Conservation (phyloP, 2,797 vertebrate species). For the Astyanax mexicanus region DNA sequence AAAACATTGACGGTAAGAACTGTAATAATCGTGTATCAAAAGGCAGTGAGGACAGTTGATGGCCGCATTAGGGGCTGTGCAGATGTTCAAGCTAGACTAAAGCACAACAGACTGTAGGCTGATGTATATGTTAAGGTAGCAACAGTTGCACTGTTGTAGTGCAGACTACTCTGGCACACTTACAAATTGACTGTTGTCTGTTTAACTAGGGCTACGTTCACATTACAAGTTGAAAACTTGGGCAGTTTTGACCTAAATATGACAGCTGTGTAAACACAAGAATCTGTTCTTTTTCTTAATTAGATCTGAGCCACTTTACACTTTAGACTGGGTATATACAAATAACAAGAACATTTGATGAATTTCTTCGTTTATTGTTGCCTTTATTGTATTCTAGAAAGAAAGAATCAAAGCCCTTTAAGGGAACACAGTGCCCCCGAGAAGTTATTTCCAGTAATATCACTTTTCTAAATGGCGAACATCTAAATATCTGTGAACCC, state of each 20-base stretch:
- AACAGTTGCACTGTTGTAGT: conserved; percentile 69
- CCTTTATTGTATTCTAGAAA: too few species aligned
- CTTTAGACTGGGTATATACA: too few species aligned
- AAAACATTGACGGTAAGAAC: conserved; percentile 66
- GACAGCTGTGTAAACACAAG: not conserved
- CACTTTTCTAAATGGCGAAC: too few species aligned
- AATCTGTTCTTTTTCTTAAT: not conserved
- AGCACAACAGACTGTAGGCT: conserved; percentile 71
- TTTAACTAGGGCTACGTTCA: conserved; percentile 22
- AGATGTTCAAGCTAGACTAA: conserved; percentile 63
- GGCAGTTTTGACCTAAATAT: not conserved
- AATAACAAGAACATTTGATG: too few species aligned
- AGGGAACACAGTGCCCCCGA: too few species aligned
- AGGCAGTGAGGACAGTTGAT: conserved; percentile 50
- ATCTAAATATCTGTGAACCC: too few species aligned
- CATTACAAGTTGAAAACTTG: not conserved
- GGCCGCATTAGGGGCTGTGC: conserved; percentile 35
- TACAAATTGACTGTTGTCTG: conserved; percentile 74
- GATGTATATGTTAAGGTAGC: conserved; percentile 59
- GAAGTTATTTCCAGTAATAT: too few species aligned
- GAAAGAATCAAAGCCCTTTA: too few species aligned
- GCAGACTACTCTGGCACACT: too few species aligned
- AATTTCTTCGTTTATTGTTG: too few species aligned
- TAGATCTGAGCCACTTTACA: not conserved
- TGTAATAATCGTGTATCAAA: conserved; percentile 70